Percentiles rank a stretch among this genome's conserved stretches.
These are phyloP conservation scores for Zaprionus lachaisei DNA, from an alignment of 1,140 invertebrate species.

Conservation along the genomic window DNA sequence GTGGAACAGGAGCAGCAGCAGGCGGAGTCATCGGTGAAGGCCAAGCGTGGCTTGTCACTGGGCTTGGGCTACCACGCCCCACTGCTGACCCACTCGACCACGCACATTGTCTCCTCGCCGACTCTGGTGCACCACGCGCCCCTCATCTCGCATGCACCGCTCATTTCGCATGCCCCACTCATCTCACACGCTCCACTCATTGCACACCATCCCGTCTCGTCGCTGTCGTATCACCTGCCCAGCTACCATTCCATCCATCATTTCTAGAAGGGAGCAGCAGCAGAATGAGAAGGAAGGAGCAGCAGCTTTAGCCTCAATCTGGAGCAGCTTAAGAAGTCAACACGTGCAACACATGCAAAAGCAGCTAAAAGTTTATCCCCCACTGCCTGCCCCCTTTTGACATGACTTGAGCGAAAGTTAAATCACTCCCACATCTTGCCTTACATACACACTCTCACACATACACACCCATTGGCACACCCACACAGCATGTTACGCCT, in stretches of 20 bases:
- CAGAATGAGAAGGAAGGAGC: constrained; percentile 1
- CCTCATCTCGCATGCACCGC: constrained; percentile 13
- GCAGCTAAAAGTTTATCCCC: constrained; percentile 1
- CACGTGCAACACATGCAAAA: constrained; percentile 25
- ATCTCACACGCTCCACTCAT: constrained; percentile 75
- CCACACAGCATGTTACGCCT: constrained; percentile 5
- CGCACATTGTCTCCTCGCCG: constrained; percentile 66
- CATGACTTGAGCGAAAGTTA: constrained; percentile 1
- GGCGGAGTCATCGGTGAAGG: constrained; percentile 59
- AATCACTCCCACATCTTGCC: not conserved
- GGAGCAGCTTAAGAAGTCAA: constrained; percentile 24
- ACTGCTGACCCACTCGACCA: constrained; percentile 61
- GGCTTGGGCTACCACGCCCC: constrained; percentile 78
- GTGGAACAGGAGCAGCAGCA: constrained; percentile 57
- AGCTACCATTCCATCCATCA: constrained; percentile 75
- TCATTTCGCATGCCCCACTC: constrained; percentile 56
- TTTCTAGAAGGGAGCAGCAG: constrained; percentile 37
- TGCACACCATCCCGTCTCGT: constrained; percentile 61
- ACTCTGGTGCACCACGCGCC: constrained; percentile 56
- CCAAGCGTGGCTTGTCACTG: constrained; percentile 69
- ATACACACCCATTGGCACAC: not conserved
- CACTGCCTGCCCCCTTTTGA: not conserved
- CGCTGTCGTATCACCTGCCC: constrained; percentile 73
- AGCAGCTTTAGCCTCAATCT: not conserved
- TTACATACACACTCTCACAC: not conserved